Base-by-base conservation (phyloP, 2,113 vertebrate species). In the Castor canadensis region DNA sequence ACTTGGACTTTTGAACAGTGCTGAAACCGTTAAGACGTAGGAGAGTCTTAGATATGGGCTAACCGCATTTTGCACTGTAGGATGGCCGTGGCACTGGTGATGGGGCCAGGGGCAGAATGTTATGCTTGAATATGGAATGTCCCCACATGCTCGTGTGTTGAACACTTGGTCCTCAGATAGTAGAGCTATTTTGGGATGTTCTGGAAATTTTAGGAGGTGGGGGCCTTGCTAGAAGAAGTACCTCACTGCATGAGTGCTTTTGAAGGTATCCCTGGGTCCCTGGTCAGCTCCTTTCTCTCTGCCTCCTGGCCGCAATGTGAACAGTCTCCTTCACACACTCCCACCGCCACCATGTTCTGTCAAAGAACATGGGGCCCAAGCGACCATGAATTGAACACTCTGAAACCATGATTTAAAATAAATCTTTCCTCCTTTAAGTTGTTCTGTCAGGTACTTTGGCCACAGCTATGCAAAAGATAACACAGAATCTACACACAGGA, bases 261-360 rank as follows among this genome's bases (percentile, higher is more conserved):
- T 47, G 69, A 47, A 11, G 3, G n/a, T 22, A 22, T 17, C 17
- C 9, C 26, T 12, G 0, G 3, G 4, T 26, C 69, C 30, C 5
- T 5, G 20, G 6, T 24, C 71, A 58, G 24, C 26, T 45, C 40
- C 52, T 24, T 28, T 47, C 26, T 13, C 30, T 10, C 32, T 12
- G 2, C 54, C 75, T 47, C 71, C 54, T 62, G 40, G 58, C 56
- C 60, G 17, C 7, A 3, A 45, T 30, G 22, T 47, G 58, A 47
- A 60, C 2, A 54, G 11, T 15, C 16, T 7, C 9, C 28, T 52
- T 62, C 13, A 0, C 32, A 38, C 3, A 12, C 32, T 19, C 40
- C 40, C 58, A 32, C 40, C 30, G 38, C 35, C 3, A n/a, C 2
- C 38, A 58, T 24, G 40, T 6, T 87, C 69, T 62, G 54, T 26